phyloP scores from a whole-genome alignment of 2,797 vertebrate species.

The Dipus sagitta region DNA sequence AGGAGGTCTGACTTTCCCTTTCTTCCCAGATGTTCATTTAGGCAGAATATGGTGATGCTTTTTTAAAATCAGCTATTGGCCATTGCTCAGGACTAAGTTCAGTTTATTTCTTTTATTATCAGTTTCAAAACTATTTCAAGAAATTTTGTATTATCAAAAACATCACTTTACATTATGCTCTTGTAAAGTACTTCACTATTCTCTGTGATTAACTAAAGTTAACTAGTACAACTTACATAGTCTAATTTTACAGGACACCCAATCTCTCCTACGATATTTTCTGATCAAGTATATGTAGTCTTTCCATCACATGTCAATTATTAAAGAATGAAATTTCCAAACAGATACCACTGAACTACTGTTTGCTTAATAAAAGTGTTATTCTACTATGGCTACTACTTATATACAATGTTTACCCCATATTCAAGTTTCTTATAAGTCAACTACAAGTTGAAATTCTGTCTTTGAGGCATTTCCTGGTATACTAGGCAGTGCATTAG shows the following conservation, averaged over 20 bases:
- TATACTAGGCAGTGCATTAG: conserved; percentile 81
- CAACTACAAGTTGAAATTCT: conserved; percentile 74
- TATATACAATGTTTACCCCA: conserved; percentile 69
- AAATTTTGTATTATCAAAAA: conserved; percentile 63
- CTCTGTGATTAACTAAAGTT: conserved; percentile 33
- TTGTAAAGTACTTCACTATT: conserved; percentile 56
- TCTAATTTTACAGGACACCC: conserved; percentile 60
- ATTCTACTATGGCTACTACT: conserved; percentile 59
- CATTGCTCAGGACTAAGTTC: conserved; percentile 51
- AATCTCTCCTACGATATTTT: conserved; percentile 62
- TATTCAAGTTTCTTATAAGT: conserved; percentile 78
- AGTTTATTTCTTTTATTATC: conserved; percentile 69
- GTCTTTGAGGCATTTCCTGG: conserved; percentile 82
- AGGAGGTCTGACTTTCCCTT: conserved; percentile 46
- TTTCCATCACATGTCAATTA: conserved; percentile 71
- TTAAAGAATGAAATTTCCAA: conserved; percentile 76
- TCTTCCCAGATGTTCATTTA: conserved; percentile 54
- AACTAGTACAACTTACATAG: conserved; percentile 38
- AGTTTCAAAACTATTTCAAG: conserved; percentile 65
- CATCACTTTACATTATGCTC: conserved; percentile 62
- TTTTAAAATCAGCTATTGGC: conserved; percentile 59
- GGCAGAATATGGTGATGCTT: conserved; percentile 46
- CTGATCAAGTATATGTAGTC: conserved; percentile 63
- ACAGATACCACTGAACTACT: conserved; percentile 67
- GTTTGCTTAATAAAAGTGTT: conserved; percentile 62